Evolutionary conservation across 2,113 vertebrate genomes (phyloP).

Genomic region (Beaufortia kweichowensis): DNA sequence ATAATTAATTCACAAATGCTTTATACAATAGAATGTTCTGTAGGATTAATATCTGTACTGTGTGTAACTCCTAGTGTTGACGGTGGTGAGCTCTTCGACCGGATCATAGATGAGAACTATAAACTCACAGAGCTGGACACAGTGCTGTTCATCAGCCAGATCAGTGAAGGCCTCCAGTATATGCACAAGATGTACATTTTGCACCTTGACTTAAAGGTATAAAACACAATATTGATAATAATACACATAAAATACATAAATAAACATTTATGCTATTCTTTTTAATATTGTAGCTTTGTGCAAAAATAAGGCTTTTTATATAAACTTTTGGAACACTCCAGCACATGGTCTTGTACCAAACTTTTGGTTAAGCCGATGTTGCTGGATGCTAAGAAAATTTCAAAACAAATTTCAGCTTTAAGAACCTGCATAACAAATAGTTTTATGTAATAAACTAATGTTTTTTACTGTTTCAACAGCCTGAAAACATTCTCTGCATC

Average conservation of each 20-base stretch:
- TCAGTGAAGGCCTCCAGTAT: slow-evolving; percentile 91
- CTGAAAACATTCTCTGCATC: slow-evolving; percentile 97
- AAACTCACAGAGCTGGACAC: slow-evolving; percentile 90
- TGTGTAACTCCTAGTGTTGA: slow-evolving; percentile 78
- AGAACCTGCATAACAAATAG: neutral
- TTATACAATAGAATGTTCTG: no score
- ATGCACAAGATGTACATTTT: slow-evolving; percentile 99
- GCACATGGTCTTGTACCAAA: no score
- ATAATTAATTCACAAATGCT: neutral
- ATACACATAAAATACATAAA: no score
- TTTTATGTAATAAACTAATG: no score
- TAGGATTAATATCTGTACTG: no score
- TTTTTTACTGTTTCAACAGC: slow-evolving; percentile 71
- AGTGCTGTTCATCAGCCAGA: slow-evolving; percentile 89
- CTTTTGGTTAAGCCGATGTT: no score
- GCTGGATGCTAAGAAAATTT: no score
- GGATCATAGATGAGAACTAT: slow-evolving; percentile 94
- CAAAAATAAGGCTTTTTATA: no score
- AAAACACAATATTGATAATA: neutral
- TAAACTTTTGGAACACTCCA: no score
- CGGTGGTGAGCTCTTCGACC: slow-evolving; percentile 94
- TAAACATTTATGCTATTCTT: no score
- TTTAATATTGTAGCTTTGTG: no score
- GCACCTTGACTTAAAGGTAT: slow-evolving; percentile 96
- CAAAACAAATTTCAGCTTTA: no score